Evolutionary conservation across 2,888 invertebrate genomes (phyloP).

Genomic region (Hypsopygia costalis): DNA sequence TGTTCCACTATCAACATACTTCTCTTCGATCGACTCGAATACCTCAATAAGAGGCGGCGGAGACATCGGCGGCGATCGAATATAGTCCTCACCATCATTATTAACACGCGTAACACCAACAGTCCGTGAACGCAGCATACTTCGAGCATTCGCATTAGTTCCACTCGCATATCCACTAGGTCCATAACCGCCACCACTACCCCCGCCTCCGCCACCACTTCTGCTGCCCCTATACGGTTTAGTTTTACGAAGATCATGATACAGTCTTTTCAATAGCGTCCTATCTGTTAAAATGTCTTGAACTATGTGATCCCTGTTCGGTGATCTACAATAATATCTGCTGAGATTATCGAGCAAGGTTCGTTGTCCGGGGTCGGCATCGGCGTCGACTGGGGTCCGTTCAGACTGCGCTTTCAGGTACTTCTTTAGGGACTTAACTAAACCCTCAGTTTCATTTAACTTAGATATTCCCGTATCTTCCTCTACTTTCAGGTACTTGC

Average conservation of each 20-base stretch:
- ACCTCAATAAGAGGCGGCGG: conserved; percentile 86
- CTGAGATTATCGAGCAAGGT: conserved; percentile 84
- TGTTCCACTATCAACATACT: conserved; percentile 73
- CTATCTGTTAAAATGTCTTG: conserved; percentile 87
- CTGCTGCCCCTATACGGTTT: conserved; percentile 73
- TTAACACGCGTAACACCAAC: conserved; percentile 34
- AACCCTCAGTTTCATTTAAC: conserved; percentile 80
- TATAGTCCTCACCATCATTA: conserved; percentile 44
- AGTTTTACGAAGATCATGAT: conserved; percentile 86
- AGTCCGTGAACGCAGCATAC: conserved; percentile 43
- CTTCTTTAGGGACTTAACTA: conserved; percentile 82
- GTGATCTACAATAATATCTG: conserved; percentile 83
- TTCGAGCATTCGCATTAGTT: conserved; percentile 54
- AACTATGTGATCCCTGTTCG: conserved; percentile 85
- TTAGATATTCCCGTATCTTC: conserved; percentile 70
- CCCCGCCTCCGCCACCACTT: conserved; percentile 49
- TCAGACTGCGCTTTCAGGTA: conserved; percentile 72
- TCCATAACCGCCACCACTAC: conserved; percentile 55
- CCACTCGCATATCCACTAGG: conserved; percentile 53
- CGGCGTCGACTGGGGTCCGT: conserved; percentile 45
- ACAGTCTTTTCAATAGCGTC: conserved; percentile 85
- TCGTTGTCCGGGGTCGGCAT: conserved; percentile 62
- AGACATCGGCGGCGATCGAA: conserved; percentile 69
- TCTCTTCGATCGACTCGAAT: conserved; percentile 80
- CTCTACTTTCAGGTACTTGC: conserved; percentile 83